These are phyloP conservation scores for Campoletis raptor DNA, from an alignment of 2,888 invertebrate species.

Conservation along the genomic window DNA sequence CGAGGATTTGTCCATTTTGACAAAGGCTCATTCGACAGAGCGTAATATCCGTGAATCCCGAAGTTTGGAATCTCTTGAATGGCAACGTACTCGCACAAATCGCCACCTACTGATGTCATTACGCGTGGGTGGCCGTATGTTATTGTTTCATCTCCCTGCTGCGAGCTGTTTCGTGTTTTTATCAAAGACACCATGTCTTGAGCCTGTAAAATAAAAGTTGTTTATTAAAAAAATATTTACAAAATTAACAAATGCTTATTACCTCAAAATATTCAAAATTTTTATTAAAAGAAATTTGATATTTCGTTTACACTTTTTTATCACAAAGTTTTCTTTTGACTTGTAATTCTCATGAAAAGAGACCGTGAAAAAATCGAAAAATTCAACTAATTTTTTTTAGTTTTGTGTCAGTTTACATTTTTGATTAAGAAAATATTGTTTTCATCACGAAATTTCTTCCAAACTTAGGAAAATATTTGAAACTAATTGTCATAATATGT, in stretches of 20 bases:
- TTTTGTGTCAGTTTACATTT: background rate
- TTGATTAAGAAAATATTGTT: background rate
- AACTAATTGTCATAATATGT: background rate
- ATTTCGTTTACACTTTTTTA: too few species aligned
- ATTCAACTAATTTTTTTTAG: background rate
- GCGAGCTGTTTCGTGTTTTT: conserved; percentile 39
- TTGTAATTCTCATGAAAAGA: background rate
- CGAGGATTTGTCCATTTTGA: conserved; percentile 79
- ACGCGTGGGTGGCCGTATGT: conserved; percentile 50
- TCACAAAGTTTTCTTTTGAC: background rate
- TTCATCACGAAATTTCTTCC: background rate
- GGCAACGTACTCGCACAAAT: conserved; percentile 85
- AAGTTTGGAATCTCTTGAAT: conserved; percentile 85
- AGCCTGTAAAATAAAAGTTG: conserved; percentile 57
- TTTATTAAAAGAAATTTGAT: background rate
- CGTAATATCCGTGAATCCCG: conserved; percentile 86
- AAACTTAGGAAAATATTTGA: background rate
- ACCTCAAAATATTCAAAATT: background rate
- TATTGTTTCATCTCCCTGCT: background rate
- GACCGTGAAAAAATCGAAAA: background rate
- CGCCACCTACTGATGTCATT: conserved; percentile 73
- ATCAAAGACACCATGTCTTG: conserved; percentile 67
- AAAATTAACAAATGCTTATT: background rate
- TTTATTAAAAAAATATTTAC: background rate
- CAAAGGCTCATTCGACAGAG: conserved; percentile 84